A percentile compares a stretch with the other conserved stretches of the same genome.
Conservation (phyloP, 1,140 invertebrate species). For the Papilio polyxenes region DNA sequence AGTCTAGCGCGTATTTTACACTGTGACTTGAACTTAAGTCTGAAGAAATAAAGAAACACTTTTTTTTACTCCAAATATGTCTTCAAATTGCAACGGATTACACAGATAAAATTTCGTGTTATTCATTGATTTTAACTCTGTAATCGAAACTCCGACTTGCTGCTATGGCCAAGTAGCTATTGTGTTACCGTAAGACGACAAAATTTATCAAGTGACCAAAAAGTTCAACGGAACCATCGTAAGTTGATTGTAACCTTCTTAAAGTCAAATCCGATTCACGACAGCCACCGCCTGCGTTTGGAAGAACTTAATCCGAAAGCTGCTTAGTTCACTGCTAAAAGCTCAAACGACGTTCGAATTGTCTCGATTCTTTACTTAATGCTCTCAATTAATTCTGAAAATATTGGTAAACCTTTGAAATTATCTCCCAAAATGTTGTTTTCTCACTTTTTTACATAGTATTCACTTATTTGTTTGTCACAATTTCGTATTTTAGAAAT, state of each 20-base stretch:
- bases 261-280: not conserved
- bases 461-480: too few relatives aligned
- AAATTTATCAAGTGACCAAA: not conserved
- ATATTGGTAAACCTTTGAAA: too few relatives aligned
- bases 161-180: not conserved
- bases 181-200: not conserved
- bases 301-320: not conserved
- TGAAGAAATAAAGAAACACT: too few relatives aligned
- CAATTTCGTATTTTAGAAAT: too few relatives aligned
- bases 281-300: not conserved
- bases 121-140: not conserved
- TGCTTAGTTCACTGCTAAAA: not conserved
- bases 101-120: too few relatives aligned
- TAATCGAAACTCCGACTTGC: not conserved
- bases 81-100: too few relatives aligned
- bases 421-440: too few relatives aligned
- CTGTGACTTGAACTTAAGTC: too few relatives aligned
- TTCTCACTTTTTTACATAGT: too few relatives aligned
- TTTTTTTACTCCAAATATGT: too few relatives aligned
- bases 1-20: too few relatives aligned
- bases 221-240: not conserved
- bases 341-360: not conserved
- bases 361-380: not conserved
- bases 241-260: constrained; percentile 4
- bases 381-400: not conserved